Evolutionary conservation across 2,888 invertebrate genomes (phyloP).

Genomic region (Habrosyne pyritoides): DNA sequence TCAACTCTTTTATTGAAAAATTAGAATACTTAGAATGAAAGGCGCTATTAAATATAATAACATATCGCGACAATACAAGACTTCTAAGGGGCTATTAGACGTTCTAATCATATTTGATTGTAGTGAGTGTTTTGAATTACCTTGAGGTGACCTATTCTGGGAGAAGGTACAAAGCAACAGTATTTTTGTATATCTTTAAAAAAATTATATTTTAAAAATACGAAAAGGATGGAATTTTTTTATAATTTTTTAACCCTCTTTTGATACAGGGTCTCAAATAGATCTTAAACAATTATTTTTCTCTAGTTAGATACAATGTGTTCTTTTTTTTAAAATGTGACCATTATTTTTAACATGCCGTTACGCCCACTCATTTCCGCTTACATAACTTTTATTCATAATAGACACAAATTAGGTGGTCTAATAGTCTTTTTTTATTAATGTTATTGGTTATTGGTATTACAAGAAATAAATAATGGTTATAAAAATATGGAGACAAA

Average conservation of each 20-base stretch:
- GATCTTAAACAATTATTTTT: too few relatives aligned
- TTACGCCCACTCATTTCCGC: neutral
- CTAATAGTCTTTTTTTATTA: neutral
- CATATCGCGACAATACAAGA: conserved; percentile 16
- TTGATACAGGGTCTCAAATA: too few relatives aligned
- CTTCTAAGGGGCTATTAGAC: conserved; percentile 22
- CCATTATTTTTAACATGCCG: neutral
- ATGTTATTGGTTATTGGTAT: neutral
- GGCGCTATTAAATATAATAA: conserved; percentile 7
- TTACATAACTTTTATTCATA: neutral
- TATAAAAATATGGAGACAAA: too few relatives aligned
- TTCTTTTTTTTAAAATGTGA: conserved; percentile 24
- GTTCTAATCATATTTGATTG: conserved; percentile 51
- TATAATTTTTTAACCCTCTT: too few relatives aligned
- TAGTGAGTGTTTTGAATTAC: conserved; percentile 48
- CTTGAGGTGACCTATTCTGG: conserved; percentile 28
- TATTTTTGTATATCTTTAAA: too few relatives aligned
- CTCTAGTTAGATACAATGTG: too few relatives aligned
- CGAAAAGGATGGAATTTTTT: too few relatives aligned
- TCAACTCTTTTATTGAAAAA: conserved; percentile 3
- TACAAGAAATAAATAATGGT: too few relatives aligned
- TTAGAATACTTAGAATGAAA: conserved; percentile 3
- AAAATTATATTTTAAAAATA: too few relatives aligned
- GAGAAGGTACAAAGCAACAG: too few relatives aligned
- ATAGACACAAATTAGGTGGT: neutral